Evolutionary conservation across 1,140 invertebrate species (phyloP), one percentile per base, ranked within the genome.

Genomic region (Chrysoperla carnea): DNA sequence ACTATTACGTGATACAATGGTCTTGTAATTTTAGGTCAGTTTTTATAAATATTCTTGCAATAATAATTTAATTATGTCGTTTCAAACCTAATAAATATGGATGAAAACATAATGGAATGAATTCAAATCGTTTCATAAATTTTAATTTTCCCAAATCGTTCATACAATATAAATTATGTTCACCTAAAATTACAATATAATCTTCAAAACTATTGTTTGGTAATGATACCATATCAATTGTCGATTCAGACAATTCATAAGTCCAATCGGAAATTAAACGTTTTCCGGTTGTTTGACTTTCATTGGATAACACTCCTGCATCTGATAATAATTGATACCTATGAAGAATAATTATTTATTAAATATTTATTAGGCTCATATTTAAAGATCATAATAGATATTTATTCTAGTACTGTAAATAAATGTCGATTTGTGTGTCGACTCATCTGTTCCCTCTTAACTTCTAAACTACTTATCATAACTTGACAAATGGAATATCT

Each of bases 101-200:
- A 48, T 67, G 62, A 59, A 83, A 78, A 57, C 80, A 84, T 40
- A 78, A 63, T 1, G 85, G 77, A 48, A 70, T 73, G 62, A 74
- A 91, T 49, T 89, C 84, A 40, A 91, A 73, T 55, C 78, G 76
- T 53, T 88, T 88, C 60, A 78, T 77, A 52, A 76, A 83, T 51
- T 75, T 77, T 36, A 90, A 60, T 31, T 71, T 63, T 27, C 82
- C 84, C 42, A 69, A 75, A 48, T 85, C 83, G 51, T 73, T 76
- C 42, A 88, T 65, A 55, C 78, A 84, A 53, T 76, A 86, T 6
- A 89, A 60, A 61, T 78, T 77, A 54, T 72, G 69, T 53, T 81
- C 76, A 41, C 81, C 80, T 17, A 88, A 62, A 13, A 83, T 69
- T 27, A 85, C 52, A 29, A 89, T 72, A 45, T 31, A 51, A 36